Evolutionary conservation across 92 coral and sea anemone species (phyloP), one percentile per base, ranked within the genome.

Genomic region (Palythoa grandis): DNA sequence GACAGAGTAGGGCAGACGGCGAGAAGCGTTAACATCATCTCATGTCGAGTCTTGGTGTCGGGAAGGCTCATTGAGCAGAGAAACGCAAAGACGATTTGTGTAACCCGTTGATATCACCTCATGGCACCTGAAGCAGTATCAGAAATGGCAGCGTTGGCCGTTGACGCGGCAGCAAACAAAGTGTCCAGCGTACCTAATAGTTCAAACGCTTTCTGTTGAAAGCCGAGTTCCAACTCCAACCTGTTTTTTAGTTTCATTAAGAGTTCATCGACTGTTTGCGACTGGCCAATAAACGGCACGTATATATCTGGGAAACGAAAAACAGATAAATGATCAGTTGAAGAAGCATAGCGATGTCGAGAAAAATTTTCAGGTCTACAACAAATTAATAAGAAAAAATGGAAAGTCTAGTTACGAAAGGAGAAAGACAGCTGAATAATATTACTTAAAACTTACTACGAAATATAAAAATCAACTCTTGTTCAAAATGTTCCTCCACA

Each of bases 131-230:
- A 79, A 48, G 85, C 50, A 7, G 74, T n/a, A 22, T 40, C 63
- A 9, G 65, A 8, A 43, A 40, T 19, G 13, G 7, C n/a, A 50
- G 78, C 76, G 9, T 71, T 76, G 13, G 91, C 68, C 12, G 88
- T 52, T 16, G 91, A 76, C 11, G 93, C 76, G 0, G 95, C 95
- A 11, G 96, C 96, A 83, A 96, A 96, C 77, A 96, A 76, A 58
- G 96, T 91, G 90, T 96, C 99, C 83, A 96, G 66, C 7, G 97
- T 88, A 43, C 99, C 99, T 82, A 96, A 89, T 3, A 96, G 91
- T 88, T 94, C 98, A 79, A 90, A 91, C 3, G 94, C 98, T 89
- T 91, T 91, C 76, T 91, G 91, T 25, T 91, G 91, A 74, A 92
- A 96, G 12, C 79, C 37, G 2, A 96, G 82, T 74, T 96, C 99